phyloP scores from a whole-genome alignment of 2,797 vertebrate species.

The Phoxinus dragarum region DNA sequence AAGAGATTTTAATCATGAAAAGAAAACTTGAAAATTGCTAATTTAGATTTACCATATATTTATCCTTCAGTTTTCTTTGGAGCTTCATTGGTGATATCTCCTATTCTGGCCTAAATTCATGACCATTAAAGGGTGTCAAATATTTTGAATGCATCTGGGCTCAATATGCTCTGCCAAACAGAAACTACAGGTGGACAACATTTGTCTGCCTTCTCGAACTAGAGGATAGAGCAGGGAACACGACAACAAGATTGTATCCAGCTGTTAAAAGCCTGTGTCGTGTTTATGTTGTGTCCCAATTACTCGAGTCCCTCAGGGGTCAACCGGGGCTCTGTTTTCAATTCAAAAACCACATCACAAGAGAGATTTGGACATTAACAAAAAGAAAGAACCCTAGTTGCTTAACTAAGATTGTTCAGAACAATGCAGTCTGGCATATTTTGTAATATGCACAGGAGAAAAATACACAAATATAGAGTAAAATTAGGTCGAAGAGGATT shows the following conservation, averaged over 20 bases:
- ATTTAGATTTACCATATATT: neutral
- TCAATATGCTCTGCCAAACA: slow-evolving; percentile 44
- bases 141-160: slow-evolving; percentile 29
- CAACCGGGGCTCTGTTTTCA: slow-evolving; percentile 48
- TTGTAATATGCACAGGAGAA: neutral
- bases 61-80: neutral
- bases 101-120: slow-evolving; percentile 25
- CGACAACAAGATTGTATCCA: slow-evolving; percentile 55
- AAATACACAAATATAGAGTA: neutral
- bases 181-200: slow-evolving; percentile 76
- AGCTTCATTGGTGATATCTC: neutral
- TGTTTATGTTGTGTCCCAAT: slow-evolving; percentile 55
- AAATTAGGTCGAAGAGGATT: neutral
- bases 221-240: slow-evolving; percentile 42
- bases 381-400: neutral
- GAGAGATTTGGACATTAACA: slow-evolving; percentile 35
- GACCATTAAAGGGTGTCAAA: slow-evolving; percentile 42
- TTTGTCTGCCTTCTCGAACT: slow-evolving; percentile 63
- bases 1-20: neutral
- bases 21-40: too few species aligned
- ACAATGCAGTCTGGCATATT: neutral
- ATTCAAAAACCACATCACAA: slow-evolving; percentile 57
- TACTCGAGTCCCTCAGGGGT: slow-evolving; percentile 30
- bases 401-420: neutral
- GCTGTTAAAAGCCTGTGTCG: slow-evolving; percentile 54